phyloP scores from a whole-genome alignment of 2,888 invertebrate genomes.

The Netelia fuscicornis region DNA sequence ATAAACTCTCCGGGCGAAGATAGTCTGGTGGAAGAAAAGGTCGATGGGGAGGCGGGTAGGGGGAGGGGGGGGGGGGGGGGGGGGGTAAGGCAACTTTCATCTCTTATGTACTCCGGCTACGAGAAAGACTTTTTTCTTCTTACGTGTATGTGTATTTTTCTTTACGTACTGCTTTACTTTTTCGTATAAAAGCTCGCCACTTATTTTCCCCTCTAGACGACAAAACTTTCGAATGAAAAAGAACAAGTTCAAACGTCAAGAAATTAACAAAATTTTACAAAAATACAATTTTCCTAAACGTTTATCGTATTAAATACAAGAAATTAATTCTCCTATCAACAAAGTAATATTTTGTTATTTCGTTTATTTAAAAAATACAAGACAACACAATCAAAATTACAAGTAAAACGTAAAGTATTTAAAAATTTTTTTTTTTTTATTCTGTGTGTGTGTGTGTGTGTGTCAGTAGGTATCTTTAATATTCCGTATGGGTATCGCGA shows the following conservation, averaged over 20 bases:
- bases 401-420: no score
- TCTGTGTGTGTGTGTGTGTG: background rate
- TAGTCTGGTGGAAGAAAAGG: background rate
- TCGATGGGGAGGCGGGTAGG: no score
- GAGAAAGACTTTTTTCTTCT: background rate
- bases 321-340: no score
- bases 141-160: background rate
- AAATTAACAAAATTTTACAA: no score
- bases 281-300: no score
- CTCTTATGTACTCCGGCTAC: constrained; percentile 40
- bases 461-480: background rate
- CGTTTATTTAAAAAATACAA: no score
- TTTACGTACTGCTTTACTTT: background rate
- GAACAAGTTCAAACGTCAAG: no score
- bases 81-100: constrained; percentile 26
- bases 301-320: no score
- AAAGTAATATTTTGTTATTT: no score
- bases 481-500: background rate
- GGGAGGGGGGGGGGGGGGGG: constrained; percentile 7
- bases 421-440: no score
- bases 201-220: background rate
- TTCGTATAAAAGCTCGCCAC: background rate
- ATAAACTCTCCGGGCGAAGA: constrained; percentile 42
- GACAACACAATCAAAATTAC: no score
- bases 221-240: background rate